Percentiles rank a stretch among this genome's conserved stretches.
phyloP scores from a whole-genome alignment of 2,797 vertebrate species.

The Acropternis orthonyx region DNA sequence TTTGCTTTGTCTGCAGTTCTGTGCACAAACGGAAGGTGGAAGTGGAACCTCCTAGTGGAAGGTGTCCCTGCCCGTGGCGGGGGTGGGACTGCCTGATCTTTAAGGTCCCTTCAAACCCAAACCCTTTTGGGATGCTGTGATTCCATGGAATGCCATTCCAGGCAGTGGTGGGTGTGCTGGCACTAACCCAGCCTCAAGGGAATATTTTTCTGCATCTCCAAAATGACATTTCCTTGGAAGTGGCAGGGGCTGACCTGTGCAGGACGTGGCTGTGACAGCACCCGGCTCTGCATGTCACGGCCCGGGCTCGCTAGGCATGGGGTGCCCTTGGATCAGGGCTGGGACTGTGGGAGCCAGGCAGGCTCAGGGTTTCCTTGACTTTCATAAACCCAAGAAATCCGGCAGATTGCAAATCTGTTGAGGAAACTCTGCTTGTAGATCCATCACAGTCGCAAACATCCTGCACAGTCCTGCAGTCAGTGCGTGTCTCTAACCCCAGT shows the following conservation, averaged over 20 bases:
- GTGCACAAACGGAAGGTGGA: neutral
- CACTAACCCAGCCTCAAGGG: neutral
- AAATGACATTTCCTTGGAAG: neutral
- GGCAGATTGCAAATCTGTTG: neutral
- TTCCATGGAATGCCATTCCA: neutral
- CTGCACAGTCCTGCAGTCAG: fast-evolving
- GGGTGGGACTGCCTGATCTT: neutral
- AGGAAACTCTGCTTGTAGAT: neutral
- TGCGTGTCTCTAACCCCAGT: fast-evolving
- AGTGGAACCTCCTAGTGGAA: neutral
- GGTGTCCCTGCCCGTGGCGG: neutral
- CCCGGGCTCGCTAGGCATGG: neutral
- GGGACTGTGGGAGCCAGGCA: neutral
- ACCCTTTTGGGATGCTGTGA: fast-evolving
- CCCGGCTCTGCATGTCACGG: neutral
- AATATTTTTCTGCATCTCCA: neutral
- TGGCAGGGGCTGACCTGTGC: neutral
- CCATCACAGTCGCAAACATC: neutral
- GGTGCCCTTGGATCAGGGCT: neutral
- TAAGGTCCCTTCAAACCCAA: fast-evolving
- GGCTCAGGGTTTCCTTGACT: neutral
- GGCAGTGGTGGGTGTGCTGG: neutral
- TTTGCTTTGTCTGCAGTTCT: neutral
- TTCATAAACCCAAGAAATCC: neutral
- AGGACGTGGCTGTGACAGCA: neutral